Evolutionary conservation across 2,888 invertebrate species (phyloP).

Genomic region (Cephus pygmeus): DNA sequence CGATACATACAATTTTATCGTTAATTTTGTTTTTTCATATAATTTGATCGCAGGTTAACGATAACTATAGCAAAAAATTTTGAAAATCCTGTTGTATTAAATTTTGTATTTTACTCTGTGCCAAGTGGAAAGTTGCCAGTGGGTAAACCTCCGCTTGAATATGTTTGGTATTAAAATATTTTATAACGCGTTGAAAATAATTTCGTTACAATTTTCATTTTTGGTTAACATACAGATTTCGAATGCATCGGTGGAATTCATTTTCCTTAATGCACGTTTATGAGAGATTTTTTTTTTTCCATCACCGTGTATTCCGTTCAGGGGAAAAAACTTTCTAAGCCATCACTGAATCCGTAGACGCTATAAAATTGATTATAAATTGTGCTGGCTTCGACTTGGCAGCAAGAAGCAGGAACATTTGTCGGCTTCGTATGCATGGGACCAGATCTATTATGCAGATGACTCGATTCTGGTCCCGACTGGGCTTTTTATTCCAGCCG

Average conservation of each 20-base stretch:
- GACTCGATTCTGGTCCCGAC: conserved; percentile 5
- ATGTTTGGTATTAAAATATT: neutral
- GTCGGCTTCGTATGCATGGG: conserved; percentile 16
- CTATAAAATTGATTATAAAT: conserved; percentile 25
- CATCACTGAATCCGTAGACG: conserved; percentile 5
- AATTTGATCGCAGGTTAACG: neutral
- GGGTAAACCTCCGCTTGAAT: neutral
- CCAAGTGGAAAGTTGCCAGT: neutral
- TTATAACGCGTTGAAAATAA: neutral
- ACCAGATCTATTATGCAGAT: conserved; percentile 23
- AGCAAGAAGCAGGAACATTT: conserved; percentile 18
- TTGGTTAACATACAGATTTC: neutral
- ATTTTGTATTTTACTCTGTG: neutral
- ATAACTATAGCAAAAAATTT: neutral
- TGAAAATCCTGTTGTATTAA: neutral
- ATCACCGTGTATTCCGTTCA: neutral
- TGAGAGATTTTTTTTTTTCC: neutral
- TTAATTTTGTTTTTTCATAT: neutral
- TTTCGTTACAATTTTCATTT: no score
- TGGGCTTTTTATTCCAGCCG: neutral
- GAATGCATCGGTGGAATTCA: neutral
- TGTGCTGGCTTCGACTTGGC: conserved; percentile 17
- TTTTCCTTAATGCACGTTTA: neutral
- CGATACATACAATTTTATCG: neutral
- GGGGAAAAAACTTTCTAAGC: neutral